Base-by-base conservation (phyloP, 37 sponge, comb jelly and placozoan genomes). In the Eunapius fragilis region DNA sequence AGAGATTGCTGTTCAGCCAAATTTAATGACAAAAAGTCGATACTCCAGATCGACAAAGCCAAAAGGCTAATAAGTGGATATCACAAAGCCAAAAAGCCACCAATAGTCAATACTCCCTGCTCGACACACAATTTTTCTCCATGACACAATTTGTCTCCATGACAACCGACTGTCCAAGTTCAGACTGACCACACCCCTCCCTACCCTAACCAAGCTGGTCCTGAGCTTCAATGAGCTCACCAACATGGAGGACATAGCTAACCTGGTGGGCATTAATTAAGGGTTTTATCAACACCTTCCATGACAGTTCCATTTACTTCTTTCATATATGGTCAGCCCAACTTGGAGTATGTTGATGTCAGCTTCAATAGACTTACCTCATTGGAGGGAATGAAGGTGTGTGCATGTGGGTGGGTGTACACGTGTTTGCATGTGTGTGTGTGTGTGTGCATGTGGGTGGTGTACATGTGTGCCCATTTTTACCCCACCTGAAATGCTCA, bases 341-440 rank as follows among this genome's bases (percentile, higher is more conserved):
- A 81, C 75, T 74, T 96, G 36, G 89, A 88, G 74, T 31, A 69
- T 19, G 67, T 96, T 47, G 92, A 93, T 47, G 7, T 96, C 37
- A 96, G 94, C 58, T 96, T 87, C 89, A 93, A 96, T 71, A 71
- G 33, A 38, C 83, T 97, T 2, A 68, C 84, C 75, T 58, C 89
- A 41, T 84, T 97, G 67, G 91, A 93, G 28, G 98, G 98, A 58
- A 70, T 97, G 67, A 88, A 89, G 84, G 95, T 41, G 27, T 31
- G 67, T 76, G 73, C 45, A 68, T 84, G 84, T 84, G 48, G 3
- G 41, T 41, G 41, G 6, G 17, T 58, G 58, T 58, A 19, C 22
- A 17, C 14, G 58, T 58, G 58, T 58, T 2, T 58, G 17, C 14
- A 17, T 58, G 58, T 58, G 58, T 11, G 17, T 58, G 58, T 58